Base-by-base conservation (phyloP, 2,113 vertebrate species). In the Chrysochloris asiatica region DNA sequence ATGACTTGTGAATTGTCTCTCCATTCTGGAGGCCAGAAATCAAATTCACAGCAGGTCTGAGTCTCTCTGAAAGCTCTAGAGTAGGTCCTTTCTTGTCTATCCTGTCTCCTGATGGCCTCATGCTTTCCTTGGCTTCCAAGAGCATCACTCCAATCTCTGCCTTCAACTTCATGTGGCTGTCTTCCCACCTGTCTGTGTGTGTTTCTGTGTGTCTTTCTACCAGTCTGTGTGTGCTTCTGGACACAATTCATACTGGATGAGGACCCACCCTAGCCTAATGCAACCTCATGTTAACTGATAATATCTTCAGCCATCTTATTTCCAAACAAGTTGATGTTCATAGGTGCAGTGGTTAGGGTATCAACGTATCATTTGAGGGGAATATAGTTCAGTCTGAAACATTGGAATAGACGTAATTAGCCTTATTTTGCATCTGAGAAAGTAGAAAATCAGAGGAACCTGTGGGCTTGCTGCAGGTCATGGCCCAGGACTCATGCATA, bases 401-500 rank as follows among this genome's bases (percentile, higher is more conserved):
- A 36, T 36, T 28, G 71, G 33, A 54, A 30, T 3, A 1, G 69
- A 24, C 10, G 21, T 6, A 6, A 11, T 28, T 71, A 24, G 3
- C 16, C 69, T 9, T 22, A 12, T 8, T 11, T 65, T 54, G 45
- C 13, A 28, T 2, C 52, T 13, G 26, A 79, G 52, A 52, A 61
- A 22, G 48, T 1, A 41, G 47, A n/a, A n/a, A 33, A 28, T 30
- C 8, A 48, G 43, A 65, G 36, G 54, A 22, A n/a, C 28, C 26
- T 1, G 14, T 2, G 24, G n/a, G 8, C 48, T 47, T 26, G 36
- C 56, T 75, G 33, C 6, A n/a, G 73, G 33, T 38, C 24, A 4
- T 3, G 48, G 16, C 71, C 43, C 7, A 61, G n/a, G 3, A 43
- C 0, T 36, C 7, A 8, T 0, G 11, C 43, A 9, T 11, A 10